Evolutionary conservation across 2,888 invertebrate species (phyloP), one percentile per base, ranked within the genome.

Genomic region (Schizotus pectinicornis): DNA sequence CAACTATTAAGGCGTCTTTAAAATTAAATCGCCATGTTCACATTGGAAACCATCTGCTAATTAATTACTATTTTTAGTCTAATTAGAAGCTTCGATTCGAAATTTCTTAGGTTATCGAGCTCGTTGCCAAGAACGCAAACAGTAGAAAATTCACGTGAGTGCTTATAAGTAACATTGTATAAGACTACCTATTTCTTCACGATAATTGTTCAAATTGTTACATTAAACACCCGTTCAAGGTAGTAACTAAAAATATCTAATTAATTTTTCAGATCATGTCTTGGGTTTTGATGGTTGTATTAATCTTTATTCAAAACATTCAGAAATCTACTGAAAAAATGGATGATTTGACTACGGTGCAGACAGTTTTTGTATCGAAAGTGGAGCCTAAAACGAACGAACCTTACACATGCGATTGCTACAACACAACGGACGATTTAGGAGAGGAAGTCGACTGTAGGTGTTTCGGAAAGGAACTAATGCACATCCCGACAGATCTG

Each of bases 401-500:
- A 31, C 46, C 51, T 8, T 56, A 34, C 13, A 38, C 31, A 11
- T 75, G 75, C 50, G 70, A 72, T 14, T 76, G 74, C 49, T 73
- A 72, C 54, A 73, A 74, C 60, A 67, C 70, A 3, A 67, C 68
- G n/a, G 66, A 61, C 30, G 59, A 61, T 30, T 59, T 59, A n/a
- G 63, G 64, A 22, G 32, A 49, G 8, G 75, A 73, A 49, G 55
- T 68, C 14, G 75, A 76, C 41, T 75, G 75, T 42, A 64, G 69
- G 46, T 79, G 80, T 60, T 69, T 70, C 41, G 78, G 78, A 11
- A 67, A 66, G 35, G 59, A 69, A 14, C 58, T 79, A 12, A 58
- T 62, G 13, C 68, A 70, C 32, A 71, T 79, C 8, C 79, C 79
- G 2, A 64, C 50, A 2, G 65, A 75, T 65, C 65, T 80, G 43